Evolutionary conservation across 2,888 invertebrate species (phyloP), one percentile per base, ranked within the genome.

Genomic region (Mythimna impura): DNA sequence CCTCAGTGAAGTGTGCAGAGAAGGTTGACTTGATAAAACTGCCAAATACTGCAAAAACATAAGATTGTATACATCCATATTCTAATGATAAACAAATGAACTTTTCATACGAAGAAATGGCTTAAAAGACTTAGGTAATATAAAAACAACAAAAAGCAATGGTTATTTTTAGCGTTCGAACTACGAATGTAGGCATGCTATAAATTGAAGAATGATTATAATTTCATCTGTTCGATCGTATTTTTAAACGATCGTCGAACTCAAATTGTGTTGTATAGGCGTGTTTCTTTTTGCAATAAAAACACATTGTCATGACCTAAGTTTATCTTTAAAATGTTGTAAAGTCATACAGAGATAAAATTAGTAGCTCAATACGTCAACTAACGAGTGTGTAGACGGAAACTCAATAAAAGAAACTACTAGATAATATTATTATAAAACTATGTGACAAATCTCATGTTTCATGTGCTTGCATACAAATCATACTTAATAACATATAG

Each of bases 191-290:
- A 25, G 9, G 17, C 20, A 47, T 52, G 17, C 52, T 62, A 43
- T 75, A 43, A 66, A 40, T 66, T 54, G 6, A 58, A 30, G 7
- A 52, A 47, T 60, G 58, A 60, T n/a, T 30, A 54, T 34, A 58
- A 73, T 73, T 43, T 50, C 50, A 40, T 34, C 22, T 77, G 52
- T 71, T 36, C 25, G 17, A 52, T 60, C 58, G 30, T 68, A 57
- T 58, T 43, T 76, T 67, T 22, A 76, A n/a, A 9, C 50, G 30
- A 52, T 78, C 52, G 43, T 77, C 52, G 58, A 77, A 78, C 43
- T 43, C 1, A 4, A 34, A 47, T 52, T 30, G 5, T 54, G 6
- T n/a, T 20, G 7, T 60, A 52, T 20, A 4, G 3, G 7, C 17
- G n/a, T 17, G 17, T 7, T 60, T 50, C 47, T 43, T 25, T 4